Percentiles rank a stretch among this genome's conserved stretches.
phyloP scores from a whole-genome alignment of 2,113 vertebrate genomes.

The Equus quagga region DNA sequence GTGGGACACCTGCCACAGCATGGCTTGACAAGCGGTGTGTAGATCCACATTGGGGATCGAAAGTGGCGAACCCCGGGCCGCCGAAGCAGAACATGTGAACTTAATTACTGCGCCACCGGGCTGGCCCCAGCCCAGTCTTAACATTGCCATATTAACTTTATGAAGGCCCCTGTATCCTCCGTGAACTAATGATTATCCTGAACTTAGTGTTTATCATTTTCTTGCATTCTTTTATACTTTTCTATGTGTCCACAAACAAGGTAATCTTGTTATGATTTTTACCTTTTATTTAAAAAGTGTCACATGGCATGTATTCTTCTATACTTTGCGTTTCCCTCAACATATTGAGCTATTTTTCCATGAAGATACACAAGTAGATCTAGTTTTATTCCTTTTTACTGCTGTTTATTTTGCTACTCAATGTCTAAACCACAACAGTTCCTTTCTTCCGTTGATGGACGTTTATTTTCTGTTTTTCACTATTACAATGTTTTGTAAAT shows the following conservation, averaged over 20 bases:
- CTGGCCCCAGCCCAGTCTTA: neutral
- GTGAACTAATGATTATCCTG: neutral
- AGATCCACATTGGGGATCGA: too few relatives aligned
- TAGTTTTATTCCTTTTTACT: slow-evolving; percentile 10
- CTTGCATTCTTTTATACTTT: slow-evolving; percentile 7
- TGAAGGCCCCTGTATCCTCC: neutral
- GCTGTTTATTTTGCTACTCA: neutral
- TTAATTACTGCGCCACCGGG: too few relatives aligned
- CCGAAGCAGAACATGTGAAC: too few relatives aligned
- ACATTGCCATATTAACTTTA: neutral
- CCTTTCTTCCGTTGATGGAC: neutral
- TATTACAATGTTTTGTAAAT: slow-evolving; percentile 33
- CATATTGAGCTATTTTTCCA: neutral
- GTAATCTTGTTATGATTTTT: neutral
- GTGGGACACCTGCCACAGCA: too few relatives aligned
- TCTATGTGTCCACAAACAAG: neutral
- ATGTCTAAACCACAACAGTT: neutral
- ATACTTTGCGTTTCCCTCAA: neutral
- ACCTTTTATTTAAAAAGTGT: slow-evolving; percentile 3
- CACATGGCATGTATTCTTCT: neutral
- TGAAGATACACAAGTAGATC: neutral
- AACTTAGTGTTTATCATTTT: neutral
- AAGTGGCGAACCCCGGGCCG: too few relatives aligned
- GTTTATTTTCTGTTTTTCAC: slow-evolving; percentile 1
- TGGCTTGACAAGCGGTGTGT: too few relatives aligned